These are phyloP conservation scores for Heliconius erato DNA, from an alignment of 2,888 invertebrate species.

Conservation along the genomic window DNA sequence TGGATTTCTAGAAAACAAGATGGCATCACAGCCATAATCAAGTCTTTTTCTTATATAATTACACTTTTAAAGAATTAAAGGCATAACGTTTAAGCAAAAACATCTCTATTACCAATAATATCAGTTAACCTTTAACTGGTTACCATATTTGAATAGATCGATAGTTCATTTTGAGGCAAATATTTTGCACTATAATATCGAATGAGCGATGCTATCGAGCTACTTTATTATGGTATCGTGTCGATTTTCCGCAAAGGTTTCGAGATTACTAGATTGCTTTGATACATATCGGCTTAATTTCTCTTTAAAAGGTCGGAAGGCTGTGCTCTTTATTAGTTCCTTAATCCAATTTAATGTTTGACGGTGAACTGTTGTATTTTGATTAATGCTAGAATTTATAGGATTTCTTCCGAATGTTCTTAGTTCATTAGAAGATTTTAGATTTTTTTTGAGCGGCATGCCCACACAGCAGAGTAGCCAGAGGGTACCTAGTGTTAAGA, in stretches of 20 bases:
- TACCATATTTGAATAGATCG: constrained; percentile 36
- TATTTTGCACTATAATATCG: constrained; percentile 35
- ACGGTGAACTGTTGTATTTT: neutral
- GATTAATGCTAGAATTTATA: neutral
- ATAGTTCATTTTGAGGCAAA: constrained; percentile 34
- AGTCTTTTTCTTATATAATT: neutral
- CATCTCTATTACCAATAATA: constrained; percentile 1
- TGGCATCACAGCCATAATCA: neutral
- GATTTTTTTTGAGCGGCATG: no score
- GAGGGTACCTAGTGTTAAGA: no score
- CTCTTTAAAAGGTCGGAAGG: constrained; percentile 41
- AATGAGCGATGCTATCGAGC: constrained; percentile 43
- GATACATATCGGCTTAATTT: constrained; percentile 45
- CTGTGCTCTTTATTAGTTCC: constrained; percentile 27
- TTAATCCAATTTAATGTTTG: constrained; percentile 15
- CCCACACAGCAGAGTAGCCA: no score
- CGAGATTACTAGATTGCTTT: constrained; percentile 41
- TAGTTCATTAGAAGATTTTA: no score
- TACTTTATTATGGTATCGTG: constrained; percentile 47
- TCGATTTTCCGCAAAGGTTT: constrained; percentile 40
- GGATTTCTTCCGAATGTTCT: neutral
- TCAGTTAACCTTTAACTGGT: constrained; percentile 31
- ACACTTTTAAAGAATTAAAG: neutral
- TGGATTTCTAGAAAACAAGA: neutral
- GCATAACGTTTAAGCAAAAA: neutral